phyloP scores from a whole-genome alignment of 2,797 vertebrate genomes.

The Euphonia xanthogaster region DNA sequence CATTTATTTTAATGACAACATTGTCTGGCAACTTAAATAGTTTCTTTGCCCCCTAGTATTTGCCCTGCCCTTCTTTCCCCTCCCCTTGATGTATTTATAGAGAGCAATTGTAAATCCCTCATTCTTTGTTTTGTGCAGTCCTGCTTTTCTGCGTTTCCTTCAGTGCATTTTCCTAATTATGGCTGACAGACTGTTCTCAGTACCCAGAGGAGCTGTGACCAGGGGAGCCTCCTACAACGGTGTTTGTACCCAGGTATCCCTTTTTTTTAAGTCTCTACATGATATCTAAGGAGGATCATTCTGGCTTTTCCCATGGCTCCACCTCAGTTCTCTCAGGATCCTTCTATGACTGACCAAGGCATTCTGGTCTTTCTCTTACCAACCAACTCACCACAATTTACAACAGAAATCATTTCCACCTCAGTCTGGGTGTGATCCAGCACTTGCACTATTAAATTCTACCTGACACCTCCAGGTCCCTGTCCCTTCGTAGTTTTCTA shows the following conservation, averaged over 20 bases:
- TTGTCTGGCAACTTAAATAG: conserved; percentile 65
- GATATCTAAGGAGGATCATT: background rate
- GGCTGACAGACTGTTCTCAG: background rate
- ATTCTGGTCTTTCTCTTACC: background rate
- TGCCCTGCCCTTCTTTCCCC: conserved; percentile 55
- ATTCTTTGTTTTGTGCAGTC: conserved; percentile 15
- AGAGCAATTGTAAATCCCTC: conserved; percentile 17
- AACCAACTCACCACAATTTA: background rate
- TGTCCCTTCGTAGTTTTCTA: background rate
- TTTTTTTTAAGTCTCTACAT: background rate
- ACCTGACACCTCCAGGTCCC: background rate
- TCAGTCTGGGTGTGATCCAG: background rate
- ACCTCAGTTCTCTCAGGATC: background rate
- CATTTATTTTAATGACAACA: conserved; percentile 58
- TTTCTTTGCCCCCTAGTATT: conserved; percentile 40
- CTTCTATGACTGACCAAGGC: background rate
- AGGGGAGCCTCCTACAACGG: background rate
- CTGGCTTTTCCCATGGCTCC: background rate
- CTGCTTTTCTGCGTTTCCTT: background rate
- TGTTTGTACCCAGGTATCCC: fast-evolving
- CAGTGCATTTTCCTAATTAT: background rate
- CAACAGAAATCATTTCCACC: background rate
- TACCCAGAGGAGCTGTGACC: background rate
- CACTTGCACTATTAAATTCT: background rate
- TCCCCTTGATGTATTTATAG: conserved; percentile 59